phyloP scores from a whole-genome alignment of 2,888 invertebrate genomes.

The Lydus trimaculatus region DNA sequence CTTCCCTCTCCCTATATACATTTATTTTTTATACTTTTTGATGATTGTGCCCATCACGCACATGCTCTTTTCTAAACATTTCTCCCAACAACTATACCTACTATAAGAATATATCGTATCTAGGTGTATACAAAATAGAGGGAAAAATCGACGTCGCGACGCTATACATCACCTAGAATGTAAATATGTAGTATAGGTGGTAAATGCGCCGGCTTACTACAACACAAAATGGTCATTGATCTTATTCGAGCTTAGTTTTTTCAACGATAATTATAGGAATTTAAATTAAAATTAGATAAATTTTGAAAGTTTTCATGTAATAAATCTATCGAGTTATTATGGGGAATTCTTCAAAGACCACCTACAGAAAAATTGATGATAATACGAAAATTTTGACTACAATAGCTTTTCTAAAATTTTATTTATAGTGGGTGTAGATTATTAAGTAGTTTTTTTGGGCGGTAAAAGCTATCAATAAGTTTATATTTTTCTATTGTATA shows the following conservation, averaged over 20 bases:
- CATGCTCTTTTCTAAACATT: conserved; percentile 30
- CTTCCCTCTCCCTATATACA: conserved; percentile 30
- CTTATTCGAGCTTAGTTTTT: neutral
- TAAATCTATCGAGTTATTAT: neutral
- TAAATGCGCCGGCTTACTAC: conserved; percentile 6
- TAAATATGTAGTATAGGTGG: neutral
- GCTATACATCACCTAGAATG: neutral
- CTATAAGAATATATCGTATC: too few species aligned
- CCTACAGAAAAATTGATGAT: conserved; percentile 1
- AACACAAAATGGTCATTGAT: neutral
- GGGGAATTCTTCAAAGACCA: neutral
- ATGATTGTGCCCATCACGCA: conserved; percentile 29
- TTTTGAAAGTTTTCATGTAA: neutral
- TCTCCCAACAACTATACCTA: conserved; percentile 6
- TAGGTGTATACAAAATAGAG: conserved; percentile 6
- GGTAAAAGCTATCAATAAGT: neutral
- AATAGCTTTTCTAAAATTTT: neutral
- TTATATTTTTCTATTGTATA: neutral
- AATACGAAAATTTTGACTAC: neutral
- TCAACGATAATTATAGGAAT: neutral
- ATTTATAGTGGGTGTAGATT: neutral
- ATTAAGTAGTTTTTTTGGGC: neutral
- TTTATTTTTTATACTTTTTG: conserved; percentile 20
- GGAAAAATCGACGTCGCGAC: conserved; percentile 8
- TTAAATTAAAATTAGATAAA: neutral